Conservation (phyloP, 2,797 vertebrate genomes). For the Anomalospiza imberbis region DNA sequence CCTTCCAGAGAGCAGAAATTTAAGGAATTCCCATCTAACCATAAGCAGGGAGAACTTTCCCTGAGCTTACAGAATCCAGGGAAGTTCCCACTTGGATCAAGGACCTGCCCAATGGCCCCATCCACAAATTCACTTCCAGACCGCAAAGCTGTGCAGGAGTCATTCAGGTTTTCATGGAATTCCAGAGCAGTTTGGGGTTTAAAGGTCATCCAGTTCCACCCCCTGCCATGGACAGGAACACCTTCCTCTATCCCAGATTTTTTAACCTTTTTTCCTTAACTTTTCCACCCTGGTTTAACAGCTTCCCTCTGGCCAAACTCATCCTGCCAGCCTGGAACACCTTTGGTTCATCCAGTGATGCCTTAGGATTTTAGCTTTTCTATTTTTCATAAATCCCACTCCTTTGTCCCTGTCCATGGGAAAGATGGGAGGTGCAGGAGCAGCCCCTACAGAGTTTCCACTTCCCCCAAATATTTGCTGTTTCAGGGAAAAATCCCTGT, state of each 20-base stretch:
- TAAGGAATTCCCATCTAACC: not conserved
- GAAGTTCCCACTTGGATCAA: not conserved
- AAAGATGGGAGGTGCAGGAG: not conserved
- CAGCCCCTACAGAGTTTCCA: not conserved
- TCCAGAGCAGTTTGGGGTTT: not conserved
- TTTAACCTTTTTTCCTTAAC: not conserved
- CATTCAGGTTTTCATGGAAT: not conserved
- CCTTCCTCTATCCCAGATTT: too few species aligned
- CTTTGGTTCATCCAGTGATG: not conserved
- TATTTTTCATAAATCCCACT: not conserved
- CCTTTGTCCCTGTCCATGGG: fast-evolving
- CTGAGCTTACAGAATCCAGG: not conserved
- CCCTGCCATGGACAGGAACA: not conserved
- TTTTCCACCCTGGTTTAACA: not conserved
- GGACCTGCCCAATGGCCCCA: not conserved
- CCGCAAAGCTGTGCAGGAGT: not conserved
- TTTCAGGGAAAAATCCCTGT: not conserved
- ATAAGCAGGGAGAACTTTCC: not conserved
- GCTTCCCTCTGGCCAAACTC: not conserved
- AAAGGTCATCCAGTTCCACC: not conserved
- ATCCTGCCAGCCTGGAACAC: fast-evolving
- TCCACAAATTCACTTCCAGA: fast-evolving
- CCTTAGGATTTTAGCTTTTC: not conserved
- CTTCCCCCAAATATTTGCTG: not conserved
- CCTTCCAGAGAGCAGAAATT: not conserved